Conservation (phyloP, 2,113 vertebrate species). For the Jacana jacana region DNA sequence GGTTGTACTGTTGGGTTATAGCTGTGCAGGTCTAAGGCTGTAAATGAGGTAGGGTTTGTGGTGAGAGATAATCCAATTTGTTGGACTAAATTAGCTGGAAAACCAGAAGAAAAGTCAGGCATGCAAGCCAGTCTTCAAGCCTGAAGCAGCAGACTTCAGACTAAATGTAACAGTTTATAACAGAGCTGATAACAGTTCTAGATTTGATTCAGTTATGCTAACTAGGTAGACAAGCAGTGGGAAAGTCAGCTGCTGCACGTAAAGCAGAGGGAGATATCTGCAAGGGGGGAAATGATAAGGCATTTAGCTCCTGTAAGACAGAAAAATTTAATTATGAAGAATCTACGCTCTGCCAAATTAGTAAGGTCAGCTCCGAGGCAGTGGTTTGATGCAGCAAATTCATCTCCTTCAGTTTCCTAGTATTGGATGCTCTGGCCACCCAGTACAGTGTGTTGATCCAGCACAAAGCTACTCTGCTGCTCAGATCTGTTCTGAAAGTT, state of each 20-base stretch:
- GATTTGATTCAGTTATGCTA: background rate
- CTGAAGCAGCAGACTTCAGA: background rate
- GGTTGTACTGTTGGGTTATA: rapidly evolving
- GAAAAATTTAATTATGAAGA: background rate
- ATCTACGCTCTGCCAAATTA: background rate
- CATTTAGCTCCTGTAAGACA: background rate
- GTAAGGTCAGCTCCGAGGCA: background rate
- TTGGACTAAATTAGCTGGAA: background rate
- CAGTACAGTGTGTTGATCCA: background rate
- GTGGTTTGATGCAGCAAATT: background rate
- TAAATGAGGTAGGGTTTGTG: background rate
- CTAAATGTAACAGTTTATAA: background rate
- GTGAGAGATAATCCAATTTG: background rate
- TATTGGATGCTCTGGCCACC: background rate
- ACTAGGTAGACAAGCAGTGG: background rate
- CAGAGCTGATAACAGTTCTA: background rate
- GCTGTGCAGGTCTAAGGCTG: background rate
- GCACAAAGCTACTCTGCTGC: background rate
- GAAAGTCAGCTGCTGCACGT: background rate
- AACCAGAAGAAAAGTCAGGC: background rate
- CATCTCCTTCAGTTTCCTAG: background rate
- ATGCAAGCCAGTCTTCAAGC: background rate
- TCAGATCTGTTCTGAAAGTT: background rate
- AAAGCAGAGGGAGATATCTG: background rate
- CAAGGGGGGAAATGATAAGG: background rate